Conservation (phyloP, 2,113 vertebrate species). For the Naja naja region DNA sequence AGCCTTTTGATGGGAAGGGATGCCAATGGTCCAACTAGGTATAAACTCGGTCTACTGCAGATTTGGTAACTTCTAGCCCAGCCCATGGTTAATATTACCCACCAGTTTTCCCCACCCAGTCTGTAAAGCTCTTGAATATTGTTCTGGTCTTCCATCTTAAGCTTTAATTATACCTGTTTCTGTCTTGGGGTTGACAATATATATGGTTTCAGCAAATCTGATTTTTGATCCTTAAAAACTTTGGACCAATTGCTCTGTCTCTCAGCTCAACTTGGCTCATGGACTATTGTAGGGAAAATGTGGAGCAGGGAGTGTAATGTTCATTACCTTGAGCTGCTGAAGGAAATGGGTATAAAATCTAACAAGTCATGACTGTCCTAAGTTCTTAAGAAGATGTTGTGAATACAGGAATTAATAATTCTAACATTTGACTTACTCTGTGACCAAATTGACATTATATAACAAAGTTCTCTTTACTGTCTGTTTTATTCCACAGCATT, state of each 20-base stretch:
- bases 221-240: background rate
- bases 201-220: background rate
- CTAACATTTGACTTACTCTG: constrained; percentile 41
- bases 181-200: background rate
- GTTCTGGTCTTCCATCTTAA: background rate
- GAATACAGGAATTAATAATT: constrained; percentile 14
- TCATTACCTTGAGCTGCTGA: background rate
- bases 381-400: background rate
- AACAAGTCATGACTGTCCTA: background rate
- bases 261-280: background rate
- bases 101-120: background rate
- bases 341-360: background rate
- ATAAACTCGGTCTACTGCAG: background rate
- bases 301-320: background rate
- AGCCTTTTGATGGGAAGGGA: background rate
- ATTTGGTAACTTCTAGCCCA: background rate
- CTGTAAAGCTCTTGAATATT: background rate
- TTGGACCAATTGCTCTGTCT: background rate
- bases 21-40: background rate
- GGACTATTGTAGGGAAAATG: background rate
- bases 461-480: constrained; percentile 40
- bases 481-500: constrained; percentile 51
- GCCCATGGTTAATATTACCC: background rate
- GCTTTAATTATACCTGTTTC: background rate
- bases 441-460: constrained; percentile 36